Evolutionary conservation across 1,140 invertebrate species (phyloP).

Genomic region (Triops longicaudatus): DNA sequence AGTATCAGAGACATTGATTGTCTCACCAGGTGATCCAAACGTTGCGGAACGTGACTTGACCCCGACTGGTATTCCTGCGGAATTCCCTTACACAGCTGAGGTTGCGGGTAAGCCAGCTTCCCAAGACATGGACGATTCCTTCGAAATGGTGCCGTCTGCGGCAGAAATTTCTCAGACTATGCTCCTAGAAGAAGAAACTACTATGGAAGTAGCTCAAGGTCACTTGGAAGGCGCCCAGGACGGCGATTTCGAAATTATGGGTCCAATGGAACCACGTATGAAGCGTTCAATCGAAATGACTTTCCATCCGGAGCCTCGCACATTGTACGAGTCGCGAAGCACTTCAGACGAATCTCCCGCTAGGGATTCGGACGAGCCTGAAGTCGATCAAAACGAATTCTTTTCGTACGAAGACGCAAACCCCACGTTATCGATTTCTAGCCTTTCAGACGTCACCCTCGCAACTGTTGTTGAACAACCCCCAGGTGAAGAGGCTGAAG

Average conservation of each 20-base stretch:
- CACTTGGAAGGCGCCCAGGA: slow-evolving; percentile 31
- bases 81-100: slow-evolving; percentile 20
- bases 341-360: slow-evolving; percentile 35
- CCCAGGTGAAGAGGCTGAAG: not conserved
- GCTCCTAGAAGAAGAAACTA: slow-evolving; percentile 36
- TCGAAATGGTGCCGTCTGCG: slow-evolving; percentile 36
- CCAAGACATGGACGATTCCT: slow-evolving; percentile 33
- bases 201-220: slow-evolving; percentile 38
- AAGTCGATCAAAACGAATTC: slow-evolving; percentile 42
- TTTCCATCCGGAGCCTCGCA: slow-evolving; percentile 59
- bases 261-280: slow-evolving; percentile 46
- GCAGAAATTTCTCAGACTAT: slow-evolving; percentile 37
- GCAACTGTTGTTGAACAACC: not conserved
- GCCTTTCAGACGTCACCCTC: slow-evolving; percentile 33
- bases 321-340: slow-evolving; percentile 36
- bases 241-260: slow-evolving; percentile 20
- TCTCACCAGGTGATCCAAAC: slow-evolving; percentile 53
- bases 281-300: slow-evolving; percentile 83
- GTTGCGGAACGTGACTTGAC: slow-evolving; percentile 29
- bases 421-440: not conserved
- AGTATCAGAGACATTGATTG: slow-evolving; percentile 77
- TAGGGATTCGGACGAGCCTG: slow-evolving; percentile 42
- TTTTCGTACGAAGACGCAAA: slow-evolving; percentile 22
- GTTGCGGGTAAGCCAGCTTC: slow-evolving; percentile 32
- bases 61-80: slow-evolving; percentile 15